A percentile compares a stretch with the other conserved stretches of the same genome.
These are phyloP conservation scores for Oikopleura albicans DNA, from an alignment of 23 tunicate species.

Conservation along the genomic window DNA sequence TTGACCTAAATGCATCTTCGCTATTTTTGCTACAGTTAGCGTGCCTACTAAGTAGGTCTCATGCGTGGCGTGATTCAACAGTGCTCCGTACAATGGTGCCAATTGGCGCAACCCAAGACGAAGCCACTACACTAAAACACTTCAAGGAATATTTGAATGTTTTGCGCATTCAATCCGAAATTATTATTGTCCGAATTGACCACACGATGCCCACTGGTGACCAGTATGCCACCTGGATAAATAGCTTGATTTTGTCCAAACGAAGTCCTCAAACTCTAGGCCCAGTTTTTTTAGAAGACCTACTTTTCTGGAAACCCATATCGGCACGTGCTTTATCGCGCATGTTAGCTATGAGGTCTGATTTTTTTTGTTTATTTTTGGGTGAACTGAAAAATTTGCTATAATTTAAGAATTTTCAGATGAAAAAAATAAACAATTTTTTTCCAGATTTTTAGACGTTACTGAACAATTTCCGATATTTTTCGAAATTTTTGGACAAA, in stretches of 20 bases:
- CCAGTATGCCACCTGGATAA: neutral
- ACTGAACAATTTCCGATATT: too few species aligned
- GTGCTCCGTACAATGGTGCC: conserved; percentile 34
- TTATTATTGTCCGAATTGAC: conserved; percentile 28
- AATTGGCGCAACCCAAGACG: neutral
- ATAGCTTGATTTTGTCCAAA: neutral
- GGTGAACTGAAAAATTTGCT: too few species aligned
- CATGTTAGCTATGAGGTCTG: too few species aligned
- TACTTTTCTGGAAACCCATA: too few species aligned
- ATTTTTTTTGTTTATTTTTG: too few species aligned
- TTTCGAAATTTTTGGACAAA: too few species aligned
- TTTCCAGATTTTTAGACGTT: too few species aligned
- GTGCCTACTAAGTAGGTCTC: conserved; percentile 74
- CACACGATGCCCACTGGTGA: neutral
- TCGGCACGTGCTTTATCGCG: too few species aligned
- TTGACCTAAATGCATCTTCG: conserved; percentile 34
- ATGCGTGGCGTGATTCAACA: conserved; percentile 48
- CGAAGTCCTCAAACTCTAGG: neutral
- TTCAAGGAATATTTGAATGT: conserved; percentile 41
- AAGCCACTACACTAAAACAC: neutral
- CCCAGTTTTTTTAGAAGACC: too few species aligned
- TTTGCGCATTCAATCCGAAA: conserved; percentile 60
- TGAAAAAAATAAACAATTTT: too few species aligned
- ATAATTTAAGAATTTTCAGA: too few species aligned
- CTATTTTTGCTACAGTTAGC: conserved; percentile 93